A percentile compares a stretch with the other conserved stretches of the same genome.
Evolutionary conservation across 2,888 invertebrate species (phyloP).

Genomic region (Amphipoea lucens): DNA sequence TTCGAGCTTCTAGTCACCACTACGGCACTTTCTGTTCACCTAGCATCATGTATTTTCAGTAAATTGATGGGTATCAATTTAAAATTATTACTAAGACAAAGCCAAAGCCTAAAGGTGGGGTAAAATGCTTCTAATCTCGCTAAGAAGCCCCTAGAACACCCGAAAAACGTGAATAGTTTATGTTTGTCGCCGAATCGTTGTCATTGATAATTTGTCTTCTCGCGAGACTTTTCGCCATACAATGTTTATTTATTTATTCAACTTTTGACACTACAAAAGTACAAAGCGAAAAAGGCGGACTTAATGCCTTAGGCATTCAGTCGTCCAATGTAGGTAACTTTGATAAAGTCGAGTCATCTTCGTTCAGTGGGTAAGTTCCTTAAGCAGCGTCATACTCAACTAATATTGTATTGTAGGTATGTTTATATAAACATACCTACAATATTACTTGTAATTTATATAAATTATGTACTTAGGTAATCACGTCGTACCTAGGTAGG

Average conservation of each 20-base stretch:
- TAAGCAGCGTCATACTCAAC: background rate
- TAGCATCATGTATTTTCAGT: too few relatives aligned
- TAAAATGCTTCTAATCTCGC: background rate
- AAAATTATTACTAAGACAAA: too few relatives aligned
- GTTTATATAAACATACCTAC: too few relatives aligned
- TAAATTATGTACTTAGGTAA: too few relatives aligned
- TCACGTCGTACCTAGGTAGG: background rate
- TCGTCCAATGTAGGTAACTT: background rate
- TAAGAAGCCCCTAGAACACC: background rate
- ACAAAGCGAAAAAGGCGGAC: background rate
- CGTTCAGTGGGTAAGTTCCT: background rate
- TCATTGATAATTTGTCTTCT: background rate
- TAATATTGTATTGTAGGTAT: background rate
- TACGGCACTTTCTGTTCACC: too few relatives aligned
- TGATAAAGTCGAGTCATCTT: constrained; percentile 11
- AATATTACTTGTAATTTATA: background rate
- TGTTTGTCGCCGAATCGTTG: background rate
- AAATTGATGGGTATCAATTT: too few relatives aligned
- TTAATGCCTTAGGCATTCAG: background rate
- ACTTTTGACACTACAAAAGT: background rate
- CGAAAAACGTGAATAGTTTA: background rate
- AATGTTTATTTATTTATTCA: background rate
- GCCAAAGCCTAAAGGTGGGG: too few relatives aligned
- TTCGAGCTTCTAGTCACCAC: too few relatives aligned
- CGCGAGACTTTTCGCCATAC: background rate